Evolutionary conservation across 2,113 vertebrate species (phyloP).

Genomic region (Sakesphorus luctuosus): DNA sequence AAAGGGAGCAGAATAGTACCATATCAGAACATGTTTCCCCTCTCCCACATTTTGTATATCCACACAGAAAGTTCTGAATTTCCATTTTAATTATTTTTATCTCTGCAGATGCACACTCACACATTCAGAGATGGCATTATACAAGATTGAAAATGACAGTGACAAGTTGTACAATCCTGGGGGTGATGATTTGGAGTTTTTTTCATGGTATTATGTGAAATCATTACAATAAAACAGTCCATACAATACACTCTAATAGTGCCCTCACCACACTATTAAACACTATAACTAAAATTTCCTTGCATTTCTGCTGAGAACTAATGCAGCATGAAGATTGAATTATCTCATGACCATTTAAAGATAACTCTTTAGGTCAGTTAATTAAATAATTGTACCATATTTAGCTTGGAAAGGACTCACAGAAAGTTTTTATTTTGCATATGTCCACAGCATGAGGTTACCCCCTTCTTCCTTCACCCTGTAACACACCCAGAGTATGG

Average conservation of each 20-base stretch:
- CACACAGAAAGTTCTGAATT: not conserved
- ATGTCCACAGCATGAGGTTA: not conserved
- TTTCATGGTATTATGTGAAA: conserved; percentile 3
- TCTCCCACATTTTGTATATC: not conserved
- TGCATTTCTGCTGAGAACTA: conserved; percentile 49
- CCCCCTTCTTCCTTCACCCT: not conserved
- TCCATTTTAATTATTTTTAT: conserved; percentile 32
- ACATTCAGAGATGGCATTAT: not conserved
- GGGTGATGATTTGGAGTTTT: not conserved
- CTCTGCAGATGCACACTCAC: not conserved
- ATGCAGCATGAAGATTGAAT: conserved; percentile 54
- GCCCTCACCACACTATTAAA: conserved; percentile 24
- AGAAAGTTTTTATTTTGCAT: not conserved
- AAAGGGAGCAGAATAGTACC: not conserved
- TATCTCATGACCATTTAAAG: conserved; percentile 36
- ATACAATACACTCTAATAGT: conserved; percentile 2
- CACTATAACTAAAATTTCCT: not conserved
- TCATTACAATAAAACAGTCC: conserved; percentile 27
- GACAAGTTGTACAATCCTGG: not conserved
- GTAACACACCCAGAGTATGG: not conserved
- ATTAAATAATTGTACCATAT: not conserved
- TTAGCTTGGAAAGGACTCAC: not conserved
- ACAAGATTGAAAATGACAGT: not conserved
- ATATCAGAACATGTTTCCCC: not conserved
- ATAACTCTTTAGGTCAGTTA: conserved; percentile 15